Base-by-base conservation (phyloP, 2,113 vertebrate genomes). In the Origma solitaria region DNA sequence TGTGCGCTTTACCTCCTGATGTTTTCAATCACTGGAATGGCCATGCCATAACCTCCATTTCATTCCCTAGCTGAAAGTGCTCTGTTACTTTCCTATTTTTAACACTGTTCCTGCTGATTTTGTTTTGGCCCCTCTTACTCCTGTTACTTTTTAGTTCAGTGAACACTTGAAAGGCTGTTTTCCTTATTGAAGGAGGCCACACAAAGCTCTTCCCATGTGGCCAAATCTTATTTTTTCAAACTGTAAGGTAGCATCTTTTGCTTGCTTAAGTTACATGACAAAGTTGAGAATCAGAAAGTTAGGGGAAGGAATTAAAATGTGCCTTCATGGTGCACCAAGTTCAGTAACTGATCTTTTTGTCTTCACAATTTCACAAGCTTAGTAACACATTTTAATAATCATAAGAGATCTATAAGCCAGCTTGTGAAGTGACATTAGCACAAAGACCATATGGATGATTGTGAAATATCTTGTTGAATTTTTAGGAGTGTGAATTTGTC, bases 361-460 rank as follows among this genome's bases (percentile, higher is more conserved):
- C 88, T 95, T 94, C 94, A 92, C 42, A 94, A 94, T 66, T 97
- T 92, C 83, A 64, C 60, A 45, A 76, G 95, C 73, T 97, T 95
- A 54, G 84, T 90, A 95, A 94, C 65, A 95, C 82, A 82, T 95
- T 97, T 97, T 97, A 82, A 94, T 97, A 95, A 91, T 97, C 82
- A 92, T 92, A 95, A 90, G 51, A 94, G 94, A 95, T 97, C 93
- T 94, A 72, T 68, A 96, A 98, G 86, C 81, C 92, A 95, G 35
- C 76, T 97, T 97, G 96, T 93, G 95, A 94, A 96, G 82, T 95
- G 96, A 96, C 90, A 96, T 97, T 97, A 96, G 51, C 78, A 97
- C 66, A 90, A 95, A 96, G 94, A 97, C 82, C 97, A 94, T 97
- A 97, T 97, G 92, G 92, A 94, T 96, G 86, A 94, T 96, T 96